Conservation (phyloP, 2,797 vertebrate genomes). For the Arctocebus calabarensis region DNA sequence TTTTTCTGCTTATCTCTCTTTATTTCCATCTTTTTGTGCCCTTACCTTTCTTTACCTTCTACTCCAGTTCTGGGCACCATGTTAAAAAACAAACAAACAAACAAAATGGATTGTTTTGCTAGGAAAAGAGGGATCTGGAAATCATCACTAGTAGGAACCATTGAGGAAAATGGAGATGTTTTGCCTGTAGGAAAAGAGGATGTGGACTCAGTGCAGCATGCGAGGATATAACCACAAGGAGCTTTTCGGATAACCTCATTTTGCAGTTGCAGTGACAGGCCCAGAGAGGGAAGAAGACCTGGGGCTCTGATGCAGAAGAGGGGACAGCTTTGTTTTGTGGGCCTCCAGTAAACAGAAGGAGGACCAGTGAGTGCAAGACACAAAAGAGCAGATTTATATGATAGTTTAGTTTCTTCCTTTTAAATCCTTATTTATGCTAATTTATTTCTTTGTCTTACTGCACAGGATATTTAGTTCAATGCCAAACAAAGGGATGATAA, state of each 20-base stretch:
- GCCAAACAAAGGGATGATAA: slow-evolving; percentile 38
- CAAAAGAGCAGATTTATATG: slow-evolving; percentile 9
- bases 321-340: slow-evolving; percentile 25
- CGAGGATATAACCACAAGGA: background rate
- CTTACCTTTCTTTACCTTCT: slow-evolving; percentile 55
- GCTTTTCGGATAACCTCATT: slow-evolving; percentile 25
- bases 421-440: slow-evolving; percentile 56
- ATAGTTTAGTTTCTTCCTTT: slow-evolving; percentile 59
- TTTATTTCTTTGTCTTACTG: slow-evolving; percentile 50
- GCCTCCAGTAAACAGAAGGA: slow-evolving; percentile 56
- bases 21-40: slow-evolving; percentile 13
- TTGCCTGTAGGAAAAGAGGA: background rate
- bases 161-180: slow-evolving; percentile 39
- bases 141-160: slow-evolving; percentile 18
- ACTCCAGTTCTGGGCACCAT: background rate
- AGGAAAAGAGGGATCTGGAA: slow-evolving; percentile 56
- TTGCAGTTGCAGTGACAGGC: slow-evolving; percentile 16
- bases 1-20: slow-evolving; percentile 44
- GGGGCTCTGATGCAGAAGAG: background rate
- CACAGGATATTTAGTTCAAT: slow-evolving; percentile 39
- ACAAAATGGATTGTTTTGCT: slow-evolving; percentile 31
- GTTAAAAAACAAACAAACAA: background rate
- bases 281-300: background rate
- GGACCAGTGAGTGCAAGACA: slow-evolving; percentile 7
- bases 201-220: slow-evolving; percentile 1